Percentiles rank a stretch among this genome's conserved stretches.
phyloP scores from a whole-genome alignment of 2,113 vertebrate genomes.

The Calidris pygmaea region DNA sequence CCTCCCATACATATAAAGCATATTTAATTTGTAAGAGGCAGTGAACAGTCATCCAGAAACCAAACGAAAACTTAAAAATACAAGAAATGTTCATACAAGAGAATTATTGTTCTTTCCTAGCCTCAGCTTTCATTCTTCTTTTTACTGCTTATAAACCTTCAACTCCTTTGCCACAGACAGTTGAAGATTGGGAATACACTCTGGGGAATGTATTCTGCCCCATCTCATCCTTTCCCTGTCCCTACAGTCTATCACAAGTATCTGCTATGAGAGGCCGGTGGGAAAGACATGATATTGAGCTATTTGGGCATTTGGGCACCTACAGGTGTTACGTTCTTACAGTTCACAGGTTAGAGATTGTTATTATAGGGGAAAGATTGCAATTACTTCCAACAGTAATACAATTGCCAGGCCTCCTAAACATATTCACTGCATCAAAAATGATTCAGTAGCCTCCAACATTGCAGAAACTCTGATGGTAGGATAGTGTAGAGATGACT shows the following conservation, averaged over 20 bases:
- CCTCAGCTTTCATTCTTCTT: not conserved
- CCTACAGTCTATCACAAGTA: not conserved
- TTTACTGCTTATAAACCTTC: not conserved
- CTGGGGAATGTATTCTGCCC: not conserved
- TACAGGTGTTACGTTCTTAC: not conserved
- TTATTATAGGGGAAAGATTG: not conserved
- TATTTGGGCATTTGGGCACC: not conserved
- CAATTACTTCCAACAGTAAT: not conserved
- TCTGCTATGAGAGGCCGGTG: not conserved
- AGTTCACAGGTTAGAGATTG: not conserved
- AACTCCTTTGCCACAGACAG: not conserved
- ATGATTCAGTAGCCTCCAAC: not conserved
- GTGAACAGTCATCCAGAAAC: not conserved
- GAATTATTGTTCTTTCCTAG: not conserved
- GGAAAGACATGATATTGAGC: not conserved
- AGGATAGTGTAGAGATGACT: not conserved
- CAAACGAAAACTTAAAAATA: not conserved
- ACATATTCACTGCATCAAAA: not conserved
- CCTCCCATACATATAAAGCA: not conserved
- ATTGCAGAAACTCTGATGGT: not conserved
- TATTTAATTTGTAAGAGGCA: not conserved
- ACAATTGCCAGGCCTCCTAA: not conserved
- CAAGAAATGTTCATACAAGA: not conserved
- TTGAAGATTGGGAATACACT: not conserved
- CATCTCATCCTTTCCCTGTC: not conserved